These are phyloP conservation scores for Caenorhabditis panamensis DNA, from an alignment of 2,888 invertebrate genomes.

Conservation along the genomic window DNA sequence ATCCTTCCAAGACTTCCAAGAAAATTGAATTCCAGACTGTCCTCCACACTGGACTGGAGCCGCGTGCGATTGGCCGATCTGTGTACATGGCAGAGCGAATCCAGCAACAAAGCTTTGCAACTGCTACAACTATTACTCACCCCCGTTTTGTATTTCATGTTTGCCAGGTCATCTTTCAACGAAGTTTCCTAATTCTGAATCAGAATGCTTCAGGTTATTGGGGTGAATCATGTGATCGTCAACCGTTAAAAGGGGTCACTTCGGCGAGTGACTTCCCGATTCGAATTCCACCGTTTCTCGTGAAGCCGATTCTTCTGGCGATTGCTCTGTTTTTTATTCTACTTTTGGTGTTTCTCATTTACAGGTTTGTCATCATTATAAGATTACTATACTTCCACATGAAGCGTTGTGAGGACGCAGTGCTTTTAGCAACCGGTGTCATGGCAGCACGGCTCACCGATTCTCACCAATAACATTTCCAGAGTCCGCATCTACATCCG, in stretches of 20 bases:
- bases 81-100: slow-evolving; percentile 58
- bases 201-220: slow-evolving; percentile 56
- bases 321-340: slow-evolving; percentile 38
- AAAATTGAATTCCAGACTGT: slow-evolving; percentile 50
- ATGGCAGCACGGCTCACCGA: too few species aligned
- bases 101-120: slow-evolving; percentile 56
- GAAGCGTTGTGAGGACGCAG: too few species aligned
- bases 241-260: slow-evolving; percentile 51
- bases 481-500: slow-evolving; percentile 54
- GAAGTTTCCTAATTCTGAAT: neutral
- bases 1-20: neutral
- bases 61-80: slow-evolving; percentile 66
- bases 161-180: slow-evolving; percentile 38
- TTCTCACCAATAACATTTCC: slow-evolving; percentile 1
- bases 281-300: slow-evolving; percentile 55
- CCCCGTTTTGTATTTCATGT: slow-evolving; percentile 63
- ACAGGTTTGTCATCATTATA: too few species aligned
- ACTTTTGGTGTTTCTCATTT: slow-evolving; percentile 22
- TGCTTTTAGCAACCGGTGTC: too few species aligned
- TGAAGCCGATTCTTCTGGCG: slow-evolving; percentile 49
- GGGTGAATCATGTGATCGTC: slow-evolving; percentile 63
- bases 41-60: slow-evolving; percentile 63
- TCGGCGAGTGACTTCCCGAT: slow-evolving; percentile 52
- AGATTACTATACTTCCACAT: too few species aligned
- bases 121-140: slow-evolving; percentile 58